These are phyloP conservation scores for Acheta domesticus DNA, from an alignment of 2,888 invertebrate species.

Conservation along the genomic window DNA sequence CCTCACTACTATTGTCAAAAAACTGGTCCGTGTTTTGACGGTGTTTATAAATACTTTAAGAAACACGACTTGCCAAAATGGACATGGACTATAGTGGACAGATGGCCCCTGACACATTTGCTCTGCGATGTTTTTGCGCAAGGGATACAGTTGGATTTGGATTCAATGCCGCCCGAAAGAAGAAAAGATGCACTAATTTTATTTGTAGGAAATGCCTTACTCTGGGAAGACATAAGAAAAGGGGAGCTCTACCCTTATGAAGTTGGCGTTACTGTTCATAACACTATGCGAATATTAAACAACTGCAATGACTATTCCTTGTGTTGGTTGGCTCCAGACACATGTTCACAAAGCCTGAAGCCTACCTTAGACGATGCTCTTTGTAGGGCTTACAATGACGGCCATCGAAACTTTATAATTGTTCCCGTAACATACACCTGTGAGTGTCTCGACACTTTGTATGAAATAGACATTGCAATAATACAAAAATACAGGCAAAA, in stretches of 20 bases:
- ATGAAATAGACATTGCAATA: neutral
- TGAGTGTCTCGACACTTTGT: neutral
- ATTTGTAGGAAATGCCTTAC: neutral
- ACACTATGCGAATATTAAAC: neutral
- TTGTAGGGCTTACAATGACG: too few species aligned
- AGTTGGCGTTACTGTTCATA: neutral
- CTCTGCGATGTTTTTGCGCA: neutral
- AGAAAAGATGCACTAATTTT: neutral
- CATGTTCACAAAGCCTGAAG: neutral
- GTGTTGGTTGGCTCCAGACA: neutral
- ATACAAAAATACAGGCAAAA: neutral
- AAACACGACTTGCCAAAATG: neutral
- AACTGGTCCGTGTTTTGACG: neutral
- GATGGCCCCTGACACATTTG: neutral
- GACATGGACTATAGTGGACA: neutral
- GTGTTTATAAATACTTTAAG: neutral
- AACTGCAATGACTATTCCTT: neutral
- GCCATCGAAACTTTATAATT: neutral
- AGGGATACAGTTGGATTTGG: neutral
- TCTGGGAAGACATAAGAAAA: neutral
- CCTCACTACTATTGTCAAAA: neutral
- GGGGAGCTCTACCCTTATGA: neutral
- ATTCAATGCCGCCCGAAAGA: neutral
- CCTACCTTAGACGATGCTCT: neutral
- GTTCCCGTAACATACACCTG: neutral